Evolutionary conservation across 1,140 invertebrate species (phyloP), one percentile per base, ranked within the genome.

Genomic region (Drosophila mayri): DNA sequence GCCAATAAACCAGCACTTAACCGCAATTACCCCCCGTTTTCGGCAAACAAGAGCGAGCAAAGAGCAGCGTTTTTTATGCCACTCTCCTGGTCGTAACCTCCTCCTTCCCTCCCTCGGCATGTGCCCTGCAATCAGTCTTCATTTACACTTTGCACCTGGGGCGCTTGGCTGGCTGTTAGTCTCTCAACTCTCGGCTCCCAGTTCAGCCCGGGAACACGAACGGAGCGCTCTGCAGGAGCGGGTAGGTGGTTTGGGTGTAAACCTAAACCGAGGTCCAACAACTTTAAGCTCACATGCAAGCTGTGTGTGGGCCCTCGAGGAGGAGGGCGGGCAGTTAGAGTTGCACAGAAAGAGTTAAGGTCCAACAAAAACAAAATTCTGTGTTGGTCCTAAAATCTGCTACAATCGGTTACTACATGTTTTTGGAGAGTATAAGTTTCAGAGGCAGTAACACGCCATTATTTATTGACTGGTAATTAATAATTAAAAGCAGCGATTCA

Each of bases 61-160:
- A 63, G 72, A 84, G 64, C 68, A 64, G 57, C 47, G 68, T 78
- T 87, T 85, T 85, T 82, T 87, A 82, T 77, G 61, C 70, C 73
- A 76, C 71, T 43, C 46, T 49, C 54, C 28, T 65, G 12, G 30
- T 41, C 54, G 44, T 37, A 40, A 58, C 63, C 22, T 49, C 16
- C 37, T 37, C 30, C 40, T 35, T 47, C 16, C 46, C 14, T 52
- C 78, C 78, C 85, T 60, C 73, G 70, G 65, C 79, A 82, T 81
- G 82, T 86, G 74, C 77, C 55, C 71, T 90, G 85, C 86, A 90
- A 85, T 90, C 85, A 90, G 85, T 90, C 85, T 85, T 90, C 85
- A 90, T 90, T 90, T 90, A 81, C 85, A 90, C 86, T 90, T 90
- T 90, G 86, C 85, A 90, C 86, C 85, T 85, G 85, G 78, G 86